Evolutionary conservation across 1,140 invertebrate species (phyloP).

Genomic region (Neoseiulus cucumeris): DNA sequence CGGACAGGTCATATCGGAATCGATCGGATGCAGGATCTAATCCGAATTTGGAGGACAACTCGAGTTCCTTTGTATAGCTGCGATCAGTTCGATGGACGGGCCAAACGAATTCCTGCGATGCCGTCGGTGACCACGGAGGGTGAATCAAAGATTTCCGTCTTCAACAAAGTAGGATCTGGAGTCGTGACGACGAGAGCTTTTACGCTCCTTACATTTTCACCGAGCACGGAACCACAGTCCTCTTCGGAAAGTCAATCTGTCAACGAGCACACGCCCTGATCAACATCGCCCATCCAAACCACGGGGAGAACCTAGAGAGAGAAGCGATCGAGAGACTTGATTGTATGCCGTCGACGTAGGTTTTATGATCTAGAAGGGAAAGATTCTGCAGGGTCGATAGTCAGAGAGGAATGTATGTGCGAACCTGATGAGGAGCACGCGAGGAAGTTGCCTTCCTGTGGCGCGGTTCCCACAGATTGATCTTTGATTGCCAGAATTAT

Average conservation of each 20-base stretch:
- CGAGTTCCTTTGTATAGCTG: conserved; percentile 87
- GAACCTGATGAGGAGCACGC: too few species aligned
- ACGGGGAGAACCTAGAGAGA: conserved; percentile 63
- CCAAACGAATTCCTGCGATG: conserved; percentile 82
- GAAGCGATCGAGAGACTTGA: conserved; percentile 68
- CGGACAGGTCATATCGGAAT: conserved; percentile 75
- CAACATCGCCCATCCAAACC: conserved; percentile 68
- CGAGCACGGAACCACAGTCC: conserved; percentile 66
- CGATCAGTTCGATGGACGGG: conserved; percentile 64
- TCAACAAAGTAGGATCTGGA: conserved; percentile 62
- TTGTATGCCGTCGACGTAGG: conserved; percentile 47
- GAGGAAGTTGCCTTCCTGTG: too few species aligned
- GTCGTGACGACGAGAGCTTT: conserved; percentile 80
- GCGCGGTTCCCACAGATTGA: too few species aligned
- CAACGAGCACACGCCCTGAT: conserved; percentile 76
- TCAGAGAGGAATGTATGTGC: too few species aligned
- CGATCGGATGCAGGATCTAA: conserved; percentile 74
- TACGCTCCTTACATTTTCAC: conserved; percentile 81
- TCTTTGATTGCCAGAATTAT: too few species aligned
- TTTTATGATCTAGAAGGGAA: not conserved
- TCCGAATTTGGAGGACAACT: conserved; percentile 75
- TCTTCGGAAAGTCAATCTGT: conserved; percentile 70
- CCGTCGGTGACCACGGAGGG: conserved; percentile 62
- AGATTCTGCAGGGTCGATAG: too few species aligned
- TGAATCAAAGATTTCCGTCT: conserved; percentile 69